Evolutionary conservation across 2,888 invertebrate species (phyloP).

Genomic region (Phortica magna): DNA sequence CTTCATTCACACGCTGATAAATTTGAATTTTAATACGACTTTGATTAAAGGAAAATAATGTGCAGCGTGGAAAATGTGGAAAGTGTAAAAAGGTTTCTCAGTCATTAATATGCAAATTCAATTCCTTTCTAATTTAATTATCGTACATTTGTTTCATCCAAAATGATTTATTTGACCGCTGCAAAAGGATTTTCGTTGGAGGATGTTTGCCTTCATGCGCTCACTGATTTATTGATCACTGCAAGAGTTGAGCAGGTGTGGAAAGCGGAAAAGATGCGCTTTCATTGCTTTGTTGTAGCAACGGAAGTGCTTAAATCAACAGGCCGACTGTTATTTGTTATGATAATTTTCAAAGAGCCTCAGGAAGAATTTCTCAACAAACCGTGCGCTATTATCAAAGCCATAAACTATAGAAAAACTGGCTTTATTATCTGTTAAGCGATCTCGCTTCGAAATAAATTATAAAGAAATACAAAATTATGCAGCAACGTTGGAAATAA

Average conservation of each 20-base stretch:
- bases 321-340: not conserved
- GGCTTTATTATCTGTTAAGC: slow-evolving; percentile 27
- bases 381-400: not conserved
- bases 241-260: slow-evolving; percentile 42
- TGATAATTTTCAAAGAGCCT: not conserved
- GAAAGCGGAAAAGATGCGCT: slow-evolving; percentile 35
- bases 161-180: slow-evolving; percentile 58
- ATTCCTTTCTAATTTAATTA: slow-evolving; percentile 19
- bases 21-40: slow-evolving; percentile 56
- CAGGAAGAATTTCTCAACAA: not conserved
- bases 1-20: slow-evolving; percentile 73
- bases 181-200: slow-evolving; percentile 20
- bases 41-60: slow-evolving; percentile 45
- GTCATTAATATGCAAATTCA: slow-evolving; percentile 5
- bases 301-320: slow-evolving; percentile 44
- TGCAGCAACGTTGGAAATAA: slow-evolving; percentile 29
- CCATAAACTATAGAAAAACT: slow-evolving; percentile 5
- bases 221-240: slow-evolving; percentile 60
- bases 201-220: slow-evolving; percentile 41
- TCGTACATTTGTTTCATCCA: not conserved
- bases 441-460: slow-evolving; percentile 1
- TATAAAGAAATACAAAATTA: slow-evolving; percentile 40
- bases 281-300: not conserved
- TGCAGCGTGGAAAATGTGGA: not conserved
- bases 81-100: not conserved